These are phyloP conservation scores for Pygathrix nemaeus DNA, from an alignment of 2,113 vertebrate species.

Conservation along the genomic window DNA sequence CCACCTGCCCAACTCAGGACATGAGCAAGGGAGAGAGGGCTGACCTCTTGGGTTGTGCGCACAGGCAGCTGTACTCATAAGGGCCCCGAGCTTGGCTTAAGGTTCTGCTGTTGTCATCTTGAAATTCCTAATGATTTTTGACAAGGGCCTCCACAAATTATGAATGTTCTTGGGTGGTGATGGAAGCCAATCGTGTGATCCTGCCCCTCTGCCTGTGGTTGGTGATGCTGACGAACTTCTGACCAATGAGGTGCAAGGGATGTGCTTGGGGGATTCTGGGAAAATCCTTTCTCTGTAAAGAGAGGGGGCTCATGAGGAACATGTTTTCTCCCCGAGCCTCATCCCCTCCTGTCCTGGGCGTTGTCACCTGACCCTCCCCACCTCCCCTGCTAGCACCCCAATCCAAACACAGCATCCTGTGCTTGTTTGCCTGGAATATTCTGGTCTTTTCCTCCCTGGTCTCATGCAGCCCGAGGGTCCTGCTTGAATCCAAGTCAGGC, in stretches of 20 bases:
- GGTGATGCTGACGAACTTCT: neutral
- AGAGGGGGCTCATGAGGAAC: neutral
- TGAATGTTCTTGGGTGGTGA: too few relatives aligned
- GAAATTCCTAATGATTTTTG: neutral
- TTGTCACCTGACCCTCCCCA: too few relatives aligned
- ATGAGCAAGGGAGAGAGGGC: neutral
- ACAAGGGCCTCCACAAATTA: too few relatives aligned
- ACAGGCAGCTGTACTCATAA: neutral
- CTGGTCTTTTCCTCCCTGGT: neutral
- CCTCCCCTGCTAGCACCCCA: neutral
- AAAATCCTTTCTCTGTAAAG: neutral
- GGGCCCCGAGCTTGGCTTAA: neutral
- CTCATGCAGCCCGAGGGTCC: neutral
- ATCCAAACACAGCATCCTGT: too few relatives aligned
- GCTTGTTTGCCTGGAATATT: neutral
- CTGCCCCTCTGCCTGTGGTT: neutral
- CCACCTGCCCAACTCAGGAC: neutral
- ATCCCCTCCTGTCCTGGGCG: neutral
- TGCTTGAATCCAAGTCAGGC: neutral
- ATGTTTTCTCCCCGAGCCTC: fast-evolving
- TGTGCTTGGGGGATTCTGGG: neutral
- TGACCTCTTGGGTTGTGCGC: fast-evolving
- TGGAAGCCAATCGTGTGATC: neutral
- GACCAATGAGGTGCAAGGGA: neutral
- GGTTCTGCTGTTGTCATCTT: neutral